Evolutionary conservation across 2,888 invertebrate genomes (phyloP).

Genomic region (Cheilosia variabilis): DNA sequence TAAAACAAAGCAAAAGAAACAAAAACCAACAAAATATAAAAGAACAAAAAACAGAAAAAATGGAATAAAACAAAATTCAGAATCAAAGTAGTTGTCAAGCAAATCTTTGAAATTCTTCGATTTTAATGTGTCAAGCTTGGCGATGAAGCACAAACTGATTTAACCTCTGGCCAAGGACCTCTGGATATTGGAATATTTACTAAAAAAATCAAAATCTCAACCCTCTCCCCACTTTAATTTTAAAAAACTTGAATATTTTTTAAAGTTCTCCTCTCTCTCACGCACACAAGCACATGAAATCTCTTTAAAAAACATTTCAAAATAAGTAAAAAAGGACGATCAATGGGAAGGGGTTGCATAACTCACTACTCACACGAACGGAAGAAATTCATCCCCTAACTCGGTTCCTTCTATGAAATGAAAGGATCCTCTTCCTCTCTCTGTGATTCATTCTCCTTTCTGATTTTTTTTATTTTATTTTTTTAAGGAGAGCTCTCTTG

Average conservation of each 20-base stretch:
- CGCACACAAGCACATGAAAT: slow-evolving; percentile 27
- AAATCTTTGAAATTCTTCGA: slow-evolving; percentile 59
- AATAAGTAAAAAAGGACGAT: slow-evolving; percentile 45
- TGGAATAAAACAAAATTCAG: slow-evolving; percentile 49
- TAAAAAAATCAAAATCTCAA: slow-evolving; percentile 58
- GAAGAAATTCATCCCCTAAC: slow-evolving; percentile 54
- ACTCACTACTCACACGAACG: slow-evolving; percentile 13
- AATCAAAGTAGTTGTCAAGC: slow-evolving; percentile 35
- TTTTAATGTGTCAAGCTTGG: slow-evolving; percentile 80
- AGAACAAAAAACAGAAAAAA: slow-evolving; percentile 37
- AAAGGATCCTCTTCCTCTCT: slow-evolving; percentile 23
- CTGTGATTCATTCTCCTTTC: background rate
- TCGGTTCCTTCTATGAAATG: slow-evolving; percentile 11
- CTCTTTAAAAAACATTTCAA: slow-evolving; percentile 42
- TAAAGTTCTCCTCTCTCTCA: slow-evolving; percentile 45
- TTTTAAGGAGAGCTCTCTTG: slow-evolving; percentile 51
- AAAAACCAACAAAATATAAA: slow-evolving; percentile 33
- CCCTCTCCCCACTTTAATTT: slow-evolving; percentile 66
- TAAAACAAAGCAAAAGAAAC: slow-evolving; percentile 34
- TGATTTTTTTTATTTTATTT: slow-evolving; percentile 9
- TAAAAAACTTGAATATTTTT: slow-evolving; percentile 37
- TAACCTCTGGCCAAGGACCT: slow-evolving; percentile 75
- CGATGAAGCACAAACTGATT: slow-evolving; percentile 82
- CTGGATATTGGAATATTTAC: slow-evolving; percentile 56
- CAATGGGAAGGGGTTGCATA: slow-evolving; percentile 62